Conservation (phyloP, 2,888 invertebrate genomes). For the Caenorhabditis macrosperma region DNA sequence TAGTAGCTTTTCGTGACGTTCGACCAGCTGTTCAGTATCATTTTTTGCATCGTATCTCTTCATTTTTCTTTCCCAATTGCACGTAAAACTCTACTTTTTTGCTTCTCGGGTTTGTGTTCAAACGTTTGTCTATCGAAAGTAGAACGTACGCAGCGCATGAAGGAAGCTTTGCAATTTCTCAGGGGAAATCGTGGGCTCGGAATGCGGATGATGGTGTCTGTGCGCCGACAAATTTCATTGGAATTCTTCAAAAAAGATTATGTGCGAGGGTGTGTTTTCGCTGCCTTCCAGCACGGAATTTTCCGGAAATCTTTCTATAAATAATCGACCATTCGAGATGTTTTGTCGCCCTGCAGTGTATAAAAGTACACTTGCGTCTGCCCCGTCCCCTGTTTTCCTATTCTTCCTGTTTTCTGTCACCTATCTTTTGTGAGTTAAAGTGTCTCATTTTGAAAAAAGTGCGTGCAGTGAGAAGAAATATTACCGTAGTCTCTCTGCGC, state of each 20-base stretch:
- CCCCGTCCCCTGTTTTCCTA: not conserved
- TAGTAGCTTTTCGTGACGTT: constrained; percentile 30
- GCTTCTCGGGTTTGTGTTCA: constrained; percentile 12
- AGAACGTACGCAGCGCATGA: not conserved
- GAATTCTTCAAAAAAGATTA: constrained; percentile 12
- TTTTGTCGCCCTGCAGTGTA: constrained; percentile 17
- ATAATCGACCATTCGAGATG: constrained; percentile 4
- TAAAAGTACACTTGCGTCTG: constrained; percentile 15
- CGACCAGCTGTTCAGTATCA: constrained; percentile 51
- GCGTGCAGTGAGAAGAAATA: constrained; percentile 25
- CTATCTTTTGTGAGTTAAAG: not conserved
- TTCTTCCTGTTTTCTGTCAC: not conserved
- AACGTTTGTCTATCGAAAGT: not conserved
- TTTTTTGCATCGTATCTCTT: constrained; percentile 39
- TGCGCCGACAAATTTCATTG: not conserved
- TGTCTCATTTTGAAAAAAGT: constrained; percentile 30
- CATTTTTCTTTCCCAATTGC: constrained; percentile 23
- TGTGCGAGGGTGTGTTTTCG: constrained; percentile 28
- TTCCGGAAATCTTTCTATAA: constrained; percentile 22
- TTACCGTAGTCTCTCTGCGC: constrained; percentile 22
- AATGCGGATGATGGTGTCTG: constrained; percentile 1
- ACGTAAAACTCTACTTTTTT: constrained; percentile 38
- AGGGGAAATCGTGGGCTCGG: not conserved
- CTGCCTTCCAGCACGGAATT: not conserved
- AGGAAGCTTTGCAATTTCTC: not conserved